These are phyloP conservation scores for Typhlomys cinereus DNA, from an alignment of 2,113 vertebrate genomes.

Conservation along the genomic window DNA sequence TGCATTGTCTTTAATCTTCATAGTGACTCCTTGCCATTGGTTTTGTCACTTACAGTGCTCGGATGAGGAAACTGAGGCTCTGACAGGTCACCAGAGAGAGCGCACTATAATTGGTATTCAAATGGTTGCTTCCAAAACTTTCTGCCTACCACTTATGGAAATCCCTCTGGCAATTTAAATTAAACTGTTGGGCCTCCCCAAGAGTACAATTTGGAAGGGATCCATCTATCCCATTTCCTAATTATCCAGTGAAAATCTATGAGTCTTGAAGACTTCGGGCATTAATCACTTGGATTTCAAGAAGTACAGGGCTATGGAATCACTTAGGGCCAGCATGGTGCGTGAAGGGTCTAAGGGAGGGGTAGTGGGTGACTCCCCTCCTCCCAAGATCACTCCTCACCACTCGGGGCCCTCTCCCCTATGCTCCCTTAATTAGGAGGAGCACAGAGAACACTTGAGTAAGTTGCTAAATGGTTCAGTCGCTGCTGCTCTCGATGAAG, in stretches of 20 bases:
- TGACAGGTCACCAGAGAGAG: not conserved
- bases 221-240: constrained; percentile 63
- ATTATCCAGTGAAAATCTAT: constrained; percentile 63
- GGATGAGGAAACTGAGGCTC: not conserved
- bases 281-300: constrained; percentile 37
- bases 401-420: not conserved
- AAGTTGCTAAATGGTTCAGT: constrained; percentile 32
- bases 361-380: not conserved
- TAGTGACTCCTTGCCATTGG: not conserved
- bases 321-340: not conserved
- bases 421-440: constrained; percentile 2
- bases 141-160: not conserved
- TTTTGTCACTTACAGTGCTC: not conserved
- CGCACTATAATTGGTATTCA: not conserved
- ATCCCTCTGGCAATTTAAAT: constrained; percentile 58
- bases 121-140: constrained; percentile 22
- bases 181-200: constrained; percentile 28
- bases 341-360: not conserved
- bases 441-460: not conserved
- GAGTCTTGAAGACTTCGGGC: not conserved
- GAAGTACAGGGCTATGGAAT: not conserved
- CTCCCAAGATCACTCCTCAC: not conserved
- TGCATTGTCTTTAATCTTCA: not conserved
- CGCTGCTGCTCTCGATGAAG: not conserved
- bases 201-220: constrained; percentile 61